phyloP scores from a whole-genome alignment of 2,888 invertebrate species.

The Merodon equestris region DNA sequence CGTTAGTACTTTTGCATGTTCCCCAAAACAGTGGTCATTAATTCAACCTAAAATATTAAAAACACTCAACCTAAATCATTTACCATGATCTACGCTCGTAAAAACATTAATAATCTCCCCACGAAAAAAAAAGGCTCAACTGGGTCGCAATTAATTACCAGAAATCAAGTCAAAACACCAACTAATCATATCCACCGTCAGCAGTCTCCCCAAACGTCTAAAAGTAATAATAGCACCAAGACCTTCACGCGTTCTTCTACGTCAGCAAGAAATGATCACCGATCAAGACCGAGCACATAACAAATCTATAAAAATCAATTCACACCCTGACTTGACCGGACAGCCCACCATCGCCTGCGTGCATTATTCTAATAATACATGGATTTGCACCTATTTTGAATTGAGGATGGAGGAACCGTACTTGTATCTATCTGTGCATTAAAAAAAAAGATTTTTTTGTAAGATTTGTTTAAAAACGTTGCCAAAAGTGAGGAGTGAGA shows the following conservation, averaged over 20 bases:
- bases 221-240: neutral
- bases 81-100: slow-evolving; percentile 17
- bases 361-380: slow-evolving; percentile 54
- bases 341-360: slow-evolving; percentile 15
- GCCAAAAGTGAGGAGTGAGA: slow-evolving; percentile 32
- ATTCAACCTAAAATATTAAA: slow-evolving; percentile 4
- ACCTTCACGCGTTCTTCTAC: slow-evolving; percentile 22
- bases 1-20: no score
- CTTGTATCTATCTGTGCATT: slow-evolving; percentile 37
- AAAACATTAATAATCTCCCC: slow-evolving; percentile 17
- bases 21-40: neutral
- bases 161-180: slow-evolving; percentile 42
- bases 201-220: slow-evolving; percentile 1
- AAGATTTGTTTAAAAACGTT: slow-evolving; percentile 38
- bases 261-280: slow-evolving; percentile 23
- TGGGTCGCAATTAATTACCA: slow-evolving; percentile 51
- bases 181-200: slow-evolving; percentile 18
- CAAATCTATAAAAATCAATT: slow-evolving; percentile 37
- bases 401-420: slow-evolving; percentile 33
- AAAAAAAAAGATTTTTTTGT: slow-evolving; percentile 6
- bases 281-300: slow-evolving; percentile 21
- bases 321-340: slow-evolving; percentile 15
- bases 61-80: slow-evolving; percentile 20
- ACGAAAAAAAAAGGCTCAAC: slow-evolving; percentile 10
- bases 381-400: slow-evolving; percentile 56